These are phyloP conservation scores for Diachrysia chrysitis DNA, from an alignment of 2,888 invertebrate genomes.

Conservation along the genomic window DNA sequence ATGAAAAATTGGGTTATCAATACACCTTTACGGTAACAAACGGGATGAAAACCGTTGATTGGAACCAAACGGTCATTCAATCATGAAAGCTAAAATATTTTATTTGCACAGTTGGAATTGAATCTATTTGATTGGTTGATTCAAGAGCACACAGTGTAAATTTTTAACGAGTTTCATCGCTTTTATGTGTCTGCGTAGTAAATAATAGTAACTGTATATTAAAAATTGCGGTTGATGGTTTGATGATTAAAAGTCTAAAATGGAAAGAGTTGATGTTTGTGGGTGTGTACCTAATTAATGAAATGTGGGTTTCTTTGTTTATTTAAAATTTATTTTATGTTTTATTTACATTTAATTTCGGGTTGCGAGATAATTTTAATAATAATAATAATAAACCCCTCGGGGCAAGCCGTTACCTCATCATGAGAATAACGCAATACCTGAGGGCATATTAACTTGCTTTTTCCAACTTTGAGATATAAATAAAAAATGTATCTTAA, in stretches of 20 bases:
- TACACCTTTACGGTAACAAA: not conserved
- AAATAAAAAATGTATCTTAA: too few species aligned
- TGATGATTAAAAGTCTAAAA: not conserved
- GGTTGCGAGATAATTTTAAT: too few species aligned
- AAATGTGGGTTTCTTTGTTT: not conserved
- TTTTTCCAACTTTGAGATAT: too few species aligned
- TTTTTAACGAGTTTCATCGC: conserved; percentile 5
- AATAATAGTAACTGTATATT: not conserved
- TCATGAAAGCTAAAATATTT: conserved; percentile 10
- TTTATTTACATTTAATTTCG: not conserved
- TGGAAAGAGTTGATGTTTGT: not conserved
- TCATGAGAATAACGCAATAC: too few species aligned
- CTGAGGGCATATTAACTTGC: too few species aligned
- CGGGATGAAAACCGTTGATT: not conserved
- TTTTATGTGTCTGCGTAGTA: not conserved
- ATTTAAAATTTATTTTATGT: not conserved
- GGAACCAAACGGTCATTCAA: not conserved
- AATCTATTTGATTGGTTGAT: conserved; percentile 8
- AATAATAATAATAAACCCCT: too few species aligned
- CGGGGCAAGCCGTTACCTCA: too few species aligned
- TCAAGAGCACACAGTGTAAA: conserved; percentile 3
- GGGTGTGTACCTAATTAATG: not conserved
- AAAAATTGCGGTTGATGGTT: not conserved
- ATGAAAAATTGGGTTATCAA: not conserved
- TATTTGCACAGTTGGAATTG: conserved; percentile 3